Base-by-base conservation (phyloP, 2,888 invertebrate genomes). In the Marasmarcha lunaedactyla region DNA sequence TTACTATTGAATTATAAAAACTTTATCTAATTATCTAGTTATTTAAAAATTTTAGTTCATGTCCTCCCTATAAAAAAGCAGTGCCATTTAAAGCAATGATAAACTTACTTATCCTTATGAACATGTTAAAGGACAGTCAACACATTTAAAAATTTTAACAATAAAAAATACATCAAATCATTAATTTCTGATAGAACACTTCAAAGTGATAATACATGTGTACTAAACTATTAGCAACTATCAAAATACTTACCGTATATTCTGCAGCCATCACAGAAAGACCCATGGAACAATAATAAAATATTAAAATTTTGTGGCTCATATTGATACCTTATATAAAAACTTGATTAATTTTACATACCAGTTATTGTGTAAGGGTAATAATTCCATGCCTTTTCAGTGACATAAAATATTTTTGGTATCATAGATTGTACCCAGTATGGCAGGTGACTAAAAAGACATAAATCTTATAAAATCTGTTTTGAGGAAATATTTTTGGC, bases 331-430 rank as follows among this genome's bases (percentile, higher is more conserved):
- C 9, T 30, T 7, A 30, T 30, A 7, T n/a, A n/a, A 9, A 7
- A 30, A 10, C 10, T 30, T 10, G 9, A n/a, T 30, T 30, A 30
- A 30, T n/a, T 7, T 7, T 30, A 30, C 30, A 30, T 85, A 90
- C 90, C 90, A 74, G 93, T 95, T 39, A 92, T 88, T 13, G 95
- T 95, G 56, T 88, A 94, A 9, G 96, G 96, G 78, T 94, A 97
- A 73, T 92, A 96, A 71, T 97, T 96, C 95, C 95, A 96, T 10
- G 95, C 94, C 64, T 95, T 95, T 73, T 96, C 96, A 42, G 92
- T 95, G 12, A 96, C 89, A 72, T 96, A 97, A 78, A 96, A 95
- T 64, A 96, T 90, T 70, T 91, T 90, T 48, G 96, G 96, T 59
- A 93, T 89, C 52, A 96, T 72, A 2, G 93, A 89, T 71, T 94